Conservation (phyloP, 2,888 invertebrate genomes). For the Panopea generosa region DNA sequence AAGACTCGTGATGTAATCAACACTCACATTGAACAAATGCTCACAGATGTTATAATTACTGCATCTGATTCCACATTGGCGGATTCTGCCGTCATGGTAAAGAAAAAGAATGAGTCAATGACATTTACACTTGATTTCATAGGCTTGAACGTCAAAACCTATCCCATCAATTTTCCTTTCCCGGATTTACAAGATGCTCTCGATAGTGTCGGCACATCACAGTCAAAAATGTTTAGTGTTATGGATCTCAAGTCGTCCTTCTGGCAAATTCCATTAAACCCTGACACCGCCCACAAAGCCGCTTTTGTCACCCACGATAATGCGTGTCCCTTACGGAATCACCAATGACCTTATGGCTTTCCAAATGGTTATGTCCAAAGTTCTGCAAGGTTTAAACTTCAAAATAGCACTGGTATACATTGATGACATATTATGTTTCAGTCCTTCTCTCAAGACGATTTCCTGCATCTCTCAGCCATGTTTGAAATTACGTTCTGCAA, state of each 20-base stretch:
- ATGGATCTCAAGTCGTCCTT: slow-evolving; percentile 33
- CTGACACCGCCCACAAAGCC: slow-evolving; percentile 45
- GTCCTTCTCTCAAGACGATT: slow-evolving; percentile 53
- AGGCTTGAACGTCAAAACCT: not conserved
- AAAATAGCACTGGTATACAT: slow-evolving; percentile 44
- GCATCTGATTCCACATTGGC: not conserved
- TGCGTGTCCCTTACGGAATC: slow-evolving; percentile 56
- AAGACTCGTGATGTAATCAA: too few relatives aligned
- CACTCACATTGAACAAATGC: too few relatives aligned
- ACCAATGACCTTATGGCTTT: slow-evolving; percentile 51
- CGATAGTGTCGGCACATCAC: slow-evolving; percentile 15
- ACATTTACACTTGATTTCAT: not conserved
- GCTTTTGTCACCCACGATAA: slow-evolving; percentile 57
- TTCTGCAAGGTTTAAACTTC: slow-evolving; percentile 56
- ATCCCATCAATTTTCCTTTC: slow-evolving; percentile 8
- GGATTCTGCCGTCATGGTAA: not conserved
- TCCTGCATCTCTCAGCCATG: slow-evolving; percentile 45
- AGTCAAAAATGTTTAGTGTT: slow-evolving; percentile 12
- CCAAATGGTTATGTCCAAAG: slow-evolving; percentile 50
- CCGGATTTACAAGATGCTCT: slow-evolving; percentile 12
- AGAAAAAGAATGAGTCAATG: not conserved
- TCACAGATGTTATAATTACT: too few relatives aligned
- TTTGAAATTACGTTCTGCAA: slow-evolving; percentile 27
- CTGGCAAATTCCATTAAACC: slow-evolving; percentile 56
- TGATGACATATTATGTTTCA: slow-evolving; percentile 61